phyloP scores from a whole-genome alignment of 2,113 vertebrate species.

The Semicossyphus pulcher region DNA sequence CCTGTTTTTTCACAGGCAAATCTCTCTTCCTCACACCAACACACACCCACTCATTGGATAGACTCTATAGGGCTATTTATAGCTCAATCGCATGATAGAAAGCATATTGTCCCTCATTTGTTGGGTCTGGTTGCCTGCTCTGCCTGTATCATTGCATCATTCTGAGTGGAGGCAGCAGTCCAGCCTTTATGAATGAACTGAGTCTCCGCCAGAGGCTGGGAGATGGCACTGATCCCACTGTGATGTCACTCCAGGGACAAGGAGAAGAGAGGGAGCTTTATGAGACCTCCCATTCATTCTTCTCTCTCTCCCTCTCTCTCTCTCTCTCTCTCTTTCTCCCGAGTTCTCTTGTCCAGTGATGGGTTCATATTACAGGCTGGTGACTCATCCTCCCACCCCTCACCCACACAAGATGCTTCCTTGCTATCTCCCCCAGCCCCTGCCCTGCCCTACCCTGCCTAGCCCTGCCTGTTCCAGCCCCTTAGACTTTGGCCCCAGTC shows the following conservation, averaged over 20 bases:
- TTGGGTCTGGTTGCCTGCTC: slow-evolving; percentile 72
- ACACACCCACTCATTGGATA: slow-evolving; percentile 41
- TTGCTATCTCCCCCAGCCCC: slow-evolving; percentile 41
- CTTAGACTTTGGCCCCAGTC: slow-evolving; percentile 48
- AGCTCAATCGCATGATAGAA: slow-evolving; percentile 60
- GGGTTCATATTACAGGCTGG: slow-evolving; percentile 78
- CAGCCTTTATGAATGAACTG: slow-evolving; percentile 83
- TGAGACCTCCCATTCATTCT: slow-evolving; percentile 81
- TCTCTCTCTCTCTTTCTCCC: slow-evolving; percentile 2
- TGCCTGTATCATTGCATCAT: slow-evolving; percentile 78
- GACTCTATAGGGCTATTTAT: slow-evolving; percentile 74
- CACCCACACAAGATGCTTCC: slow-evolving; percentile 60
- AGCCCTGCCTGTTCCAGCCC: slow-evolving; percentile 34
- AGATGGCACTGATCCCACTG: slow-evolving; percentile 79
- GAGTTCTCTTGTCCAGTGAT: slow-evolving; percentile 72
- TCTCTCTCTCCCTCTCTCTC: slow-evolving; percentile 26
- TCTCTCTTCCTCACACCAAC: slow-evolving; percentile 42
- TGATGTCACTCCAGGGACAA: slow-evolving; percentile 82
- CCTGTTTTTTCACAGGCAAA: slow-evolving; percentile 21
- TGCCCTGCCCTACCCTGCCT: slow-evolving; percentile 33
- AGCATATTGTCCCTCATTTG: slow-evolving; percentile 71
- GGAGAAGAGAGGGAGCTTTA: slow-evolving; percentile 67
- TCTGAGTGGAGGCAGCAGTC: slow-evolving; percentile 65
- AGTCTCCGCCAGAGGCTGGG: slow-evolving; percentile 73
- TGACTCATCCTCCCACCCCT: slow-evolving; percentile 72